Evolutionary conservation across 2,888 invertebrate species (phyloP).

Genomic region (Ernsta delagoae): DNA sequence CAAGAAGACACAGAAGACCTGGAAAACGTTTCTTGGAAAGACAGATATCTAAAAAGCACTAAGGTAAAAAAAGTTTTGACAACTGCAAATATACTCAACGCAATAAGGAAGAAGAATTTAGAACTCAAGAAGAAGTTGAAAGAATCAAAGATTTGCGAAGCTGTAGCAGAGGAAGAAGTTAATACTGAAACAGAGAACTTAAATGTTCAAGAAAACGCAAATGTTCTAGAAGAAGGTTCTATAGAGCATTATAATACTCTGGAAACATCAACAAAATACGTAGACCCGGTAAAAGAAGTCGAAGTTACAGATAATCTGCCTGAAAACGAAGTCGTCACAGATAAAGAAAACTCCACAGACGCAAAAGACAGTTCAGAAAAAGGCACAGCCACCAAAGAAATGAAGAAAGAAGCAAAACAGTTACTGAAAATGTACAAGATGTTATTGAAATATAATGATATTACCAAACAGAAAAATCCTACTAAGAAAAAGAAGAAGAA

Average conservation of each 20-base stretch:
- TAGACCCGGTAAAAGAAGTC: constrained; percentile 58
- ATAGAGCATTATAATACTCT: constrained; percentile 84
- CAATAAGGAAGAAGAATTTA: constrained; percentile 85
- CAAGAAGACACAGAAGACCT: constrained; percentile 45
- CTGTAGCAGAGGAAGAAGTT: constrained; percentile 46
- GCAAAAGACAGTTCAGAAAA: constrained; percentile 38
- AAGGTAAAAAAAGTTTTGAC: constrained; percentile 84
- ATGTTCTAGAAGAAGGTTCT: constrained; percentile 69
- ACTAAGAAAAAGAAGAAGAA: constrained; percentile 69
- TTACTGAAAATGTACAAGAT: constrained; percentile 78
- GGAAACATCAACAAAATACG: constrained; percentile 66
- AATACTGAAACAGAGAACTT: constrained; percentile 43
- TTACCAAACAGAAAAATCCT: constrained; percentile 58
- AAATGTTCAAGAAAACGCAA: constrained; percentile 38
- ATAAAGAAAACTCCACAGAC: constrained; percentile 38
- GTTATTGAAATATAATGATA: constrained; percentile 71
- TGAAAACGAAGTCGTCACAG: constrained; percentile 35
- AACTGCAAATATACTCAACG: constrained; percentile 82
- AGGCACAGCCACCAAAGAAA: constrained; percentile 47
- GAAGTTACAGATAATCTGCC: constrained; percentile 1
- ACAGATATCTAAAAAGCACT: constrained; percentile 84
- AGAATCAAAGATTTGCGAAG: constrained; percentile 50
- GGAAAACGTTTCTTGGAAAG: constrained; percentile 80
- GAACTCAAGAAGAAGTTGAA: constrained; percentile 72
- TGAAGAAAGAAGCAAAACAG: constrained; percentile 77